phyloP scores from a whole-genome alignment of 2,113 vertebrate genomes.

The Rhinolophus ferrumequinum region DNA sequence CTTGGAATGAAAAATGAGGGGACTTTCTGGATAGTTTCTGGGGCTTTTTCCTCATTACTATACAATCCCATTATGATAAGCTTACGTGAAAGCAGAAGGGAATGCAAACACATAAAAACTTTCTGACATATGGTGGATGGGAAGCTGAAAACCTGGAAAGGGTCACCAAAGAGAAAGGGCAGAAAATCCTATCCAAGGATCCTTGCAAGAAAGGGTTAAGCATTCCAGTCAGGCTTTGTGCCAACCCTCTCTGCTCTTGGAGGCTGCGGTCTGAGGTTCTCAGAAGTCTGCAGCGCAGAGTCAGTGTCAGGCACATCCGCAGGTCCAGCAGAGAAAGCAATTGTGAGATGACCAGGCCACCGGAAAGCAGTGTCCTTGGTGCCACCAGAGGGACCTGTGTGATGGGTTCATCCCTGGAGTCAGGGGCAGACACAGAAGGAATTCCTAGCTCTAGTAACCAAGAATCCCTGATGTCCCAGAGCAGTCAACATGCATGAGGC shows the following conservation, averaged over 20 bases:
- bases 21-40: neutral
- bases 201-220: neutral
- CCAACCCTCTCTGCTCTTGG: neutral
- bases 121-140: neutral
- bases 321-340: neutral
- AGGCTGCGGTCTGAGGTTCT: neutral
- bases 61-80: neutral
- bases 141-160: neutral
- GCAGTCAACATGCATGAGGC: accelerated
- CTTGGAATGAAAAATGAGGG: neutral
- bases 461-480: neutral
- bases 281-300: neutral
- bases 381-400: neutral
- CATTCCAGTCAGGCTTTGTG: neutral
- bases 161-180: neutral
- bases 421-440: neutral
- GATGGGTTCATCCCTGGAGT: neutral
- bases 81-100: neutral
- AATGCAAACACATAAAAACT: neutral
- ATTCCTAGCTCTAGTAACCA: neutral
- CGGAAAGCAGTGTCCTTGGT: neutral
- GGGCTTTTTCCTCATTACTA: neutral
- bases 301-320: neutral
- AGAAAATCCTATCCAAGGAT: neutral
- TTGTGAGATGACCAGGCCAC: neutral